Percentiles rank a stretch among this genome's conserved stretches.
phyloP scores from a whole-genome alignment of 2,888 invertebrate species.

The Protonemura montana region DNA sequence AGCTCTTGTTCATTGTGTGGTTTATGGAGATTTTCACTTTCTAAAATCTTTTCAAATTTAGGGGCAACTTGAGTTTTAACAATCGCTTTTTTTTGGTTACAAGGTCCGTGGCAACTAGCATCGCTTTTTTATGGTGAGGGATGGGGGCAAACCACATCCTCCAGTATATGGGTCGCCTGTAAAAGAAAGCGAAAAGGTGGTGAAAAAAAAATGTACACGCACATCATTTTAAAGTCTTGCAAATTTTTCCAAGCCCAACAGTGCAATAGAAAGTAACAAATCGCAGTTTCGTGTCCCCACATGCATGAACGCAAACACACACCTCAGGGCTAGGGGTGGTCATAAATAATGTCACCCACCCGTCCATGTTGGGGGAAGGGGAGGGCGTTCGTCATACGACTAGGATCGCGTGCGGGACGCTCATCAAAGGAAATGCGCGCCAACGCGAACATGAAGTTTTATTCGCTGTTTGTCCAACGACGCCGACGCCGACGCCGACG shows the following conservation, averaged over 20 bases:
- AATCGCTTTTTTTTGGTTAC: neutral
- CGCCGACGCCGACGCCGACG: neutral
- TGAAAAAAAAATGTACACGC: neutral
- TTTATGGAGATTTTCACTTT: slow-evolving; percentile 1
- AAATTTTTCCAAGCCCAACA: neutral
- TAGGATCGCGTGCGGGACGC: neutral
- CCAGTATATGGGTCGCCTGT: neutral
- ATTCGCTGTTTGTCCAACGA: neutral
- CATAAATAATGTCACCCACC: too few relatives aligned
- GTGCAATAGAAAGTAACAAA: neutral
- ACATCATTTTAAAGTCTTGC: neutral
- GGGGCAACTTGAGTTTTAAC: neutral
- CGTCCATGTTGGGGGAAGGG: neutral
- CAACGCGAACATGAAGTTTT: neutral
- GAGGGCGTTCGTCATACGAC: neutral
- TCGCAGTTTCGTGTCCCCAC: neutral
- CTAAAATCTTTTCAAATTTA: slow-evolving; percentile 9
- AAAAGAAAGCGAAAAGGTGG: neutral
- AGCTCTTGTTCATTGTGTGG: slow-evolving; percentile 9
- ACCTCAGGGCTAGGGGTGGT: too few relatives aligned
- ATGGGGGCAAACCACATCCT: neutral
- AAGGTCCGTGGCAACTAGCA: neutral
- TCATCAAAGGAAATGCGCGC: slow-evolving; percentile 25
- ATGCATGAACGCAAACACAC: neutral
- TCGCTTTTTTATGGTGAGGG: neutral